These are phyloP conservation scores for Tachuris rubrigastra DNA, from an alignment of 2,113 vertebrate genomes.

Conservation along the genomic window DNA sequence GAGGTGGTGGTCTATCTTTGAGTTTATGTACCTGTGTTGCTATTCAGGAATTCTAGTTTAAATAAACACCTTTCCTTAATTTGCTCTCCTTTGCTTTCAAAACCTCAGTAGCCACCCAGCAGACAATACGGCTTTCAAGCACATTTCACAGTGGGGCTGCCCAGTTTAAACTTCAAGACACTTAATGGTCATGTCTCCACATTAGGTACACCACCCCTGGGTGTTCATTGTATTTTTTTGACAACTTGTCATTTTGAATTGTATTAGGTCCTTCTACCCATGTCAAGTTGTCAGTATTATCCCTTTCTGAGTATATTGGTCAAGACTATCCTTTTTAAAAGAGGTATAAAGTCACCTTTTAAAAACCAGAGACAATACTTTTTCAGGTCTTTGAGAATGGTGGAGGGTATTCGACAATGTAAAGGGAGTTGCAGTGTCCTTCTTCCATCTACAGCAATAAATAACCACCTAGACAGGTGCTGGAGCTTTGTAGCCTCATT, in stretches of 20 bases:
- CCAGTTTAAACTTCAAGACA: neutral
- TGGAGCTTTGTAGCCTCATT: neutral
- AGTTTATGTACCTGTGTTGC: neutral
- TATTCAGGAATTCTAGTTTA: neutral
- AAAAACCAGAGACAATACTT: neutral
- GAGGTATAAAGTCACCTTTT: neutral
- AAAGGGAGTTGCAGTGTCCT: neutral
- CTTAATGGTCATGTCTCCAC: neutral
- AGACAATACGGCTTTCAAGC: neutral
- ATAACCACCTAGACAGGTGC: neutral
- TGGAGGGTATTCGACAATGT: neutral
- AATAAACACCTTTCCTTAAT: slow-evolving; percentile 1
- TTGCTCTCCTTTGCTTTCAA: neutral
- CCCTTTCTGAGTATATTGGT: neutral
- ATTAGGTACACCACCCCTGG: neutral
- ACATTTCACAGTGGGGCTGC: neutral
- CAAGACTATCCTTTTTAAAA: neutral
- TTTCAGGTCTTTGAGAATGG: neutral
- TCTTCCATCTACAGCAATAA: neutral
- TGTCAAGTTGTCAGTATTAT: slow-evolving; percentile 7
- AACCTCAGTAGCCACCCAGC: neutral
- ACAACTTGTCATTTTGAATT: slow-evolving; percentile 30
- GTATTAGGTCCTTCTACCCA: neutral
- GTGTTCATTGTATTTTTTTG: slow-evolving; percentile 19
- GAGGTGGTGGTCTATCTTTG: neutral